Percentiles rank a stretch among this genome's conserved stretches.
These are phyloP conservation scores for Parasteatoda lunata DNA, from an alignment of 2,888 invertebrate genomes.

Conservation along the genomic window DNA sequence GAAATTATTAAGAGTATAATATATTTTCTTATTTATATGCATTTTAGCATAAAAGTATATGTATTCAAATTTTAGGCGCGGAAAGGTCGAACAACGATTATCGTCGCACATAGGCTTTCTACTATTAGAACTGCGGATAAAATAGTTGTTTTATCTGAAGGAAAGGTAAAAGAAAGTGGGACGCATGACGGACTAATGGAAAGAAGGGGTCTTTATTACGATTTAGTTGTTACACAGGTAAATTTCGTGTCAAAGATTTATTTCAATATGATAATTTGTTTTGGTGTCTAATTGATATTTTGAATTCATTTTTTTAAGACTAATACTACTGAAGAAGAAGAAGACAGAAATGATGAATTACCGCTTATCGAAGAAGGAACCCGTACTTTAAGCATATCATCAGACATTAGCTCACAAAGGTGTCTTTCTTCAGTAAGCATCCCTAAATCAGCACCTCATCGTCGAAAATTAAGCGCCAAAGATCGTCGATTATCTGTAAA, in stretches of 20 bases:
- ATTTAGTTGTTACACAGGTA: constrained; percentile 81
- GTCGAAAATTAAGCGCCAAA: neutral
- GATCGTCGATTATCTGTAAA: constrained; percentile 1
- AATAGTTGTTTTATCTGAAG: constrained; percentile 79
- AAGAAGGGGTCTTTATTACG: constrained; percentile 81
- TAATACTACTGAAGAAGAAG: constrained; percentile 7
- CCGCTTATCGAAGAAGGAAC: constrained; percentile 8
- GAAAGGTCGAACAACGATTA: constrained; percentile 84
- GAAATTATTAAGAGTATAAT: no score
- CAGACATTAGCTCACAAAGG: neutral
- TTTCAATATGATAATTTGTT: neutral
- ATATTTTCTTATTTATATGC: no score
- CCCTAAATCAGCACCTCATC: neutral
- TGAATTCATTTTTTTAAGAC: constrained; percentile 11
- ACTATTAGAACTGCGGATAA: constrained; percentile 77
- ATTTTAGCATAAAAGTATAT: no score
- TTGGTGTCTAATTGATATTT: neutral
- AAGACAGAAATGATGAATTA: constrained; percentile 7
- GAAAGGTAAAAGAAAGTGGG: constrained; percentile 82
- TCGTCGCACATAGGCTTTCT: constrained; percentile 82
- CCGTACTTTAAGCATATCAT: neutral
- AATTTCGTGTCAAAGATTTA: neutral
- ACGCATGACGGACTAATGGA: constrained; percentile 82
- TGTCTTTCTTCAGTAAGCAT: neutral
- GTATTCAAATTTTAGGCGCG: constrained; percentile 74